phyloP scores from a whole-genome alignment of 1,140 invertebrate species.

The Oedothorax gibbosus region DNA sequence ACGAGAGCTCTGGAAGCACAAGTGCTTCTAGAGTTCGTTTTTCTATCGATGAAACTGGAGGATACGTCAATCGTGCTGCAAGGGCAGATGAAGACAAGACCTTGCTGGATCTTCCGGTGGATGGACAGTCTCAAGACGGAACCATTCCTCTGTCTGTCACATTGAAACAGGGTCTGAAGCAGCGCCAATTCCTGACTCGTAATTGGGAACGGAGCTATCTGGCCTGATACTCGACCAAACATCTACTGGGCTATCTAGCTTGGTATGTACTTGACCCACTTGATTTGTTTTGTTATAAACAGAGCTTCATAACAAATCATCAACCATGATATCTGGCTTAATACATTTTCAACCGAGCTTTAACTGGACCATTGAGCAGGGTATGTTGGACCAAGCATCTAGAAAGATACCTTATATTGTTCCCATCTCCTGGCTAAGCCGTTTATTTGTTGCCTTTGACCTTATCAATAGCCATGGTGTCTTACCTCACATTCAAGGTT shows the following conservation, averaged over 20 bases:
- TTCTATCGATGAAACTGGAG: constrained; percentile 76
- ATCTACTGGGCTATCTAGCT: neutral
- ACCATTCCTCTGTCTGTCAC: constrained; percentile 74
- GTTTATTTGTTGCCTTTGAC: no score
- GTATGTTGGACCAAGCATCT: no score
- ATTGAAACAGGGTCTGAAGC: constrained; percentile 25
- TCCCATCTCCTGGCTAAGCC: no score
- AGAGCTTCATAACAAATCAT: no score
- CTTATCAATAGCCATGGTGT: no score
- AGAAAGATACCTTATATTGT: no score
- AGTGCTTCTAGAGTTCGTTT: constrained; percentile 84
- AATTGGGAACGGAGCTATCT: constrained; percentile 42
- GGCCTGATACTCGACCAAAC: neutral
- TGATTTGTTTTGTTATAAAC: no score
- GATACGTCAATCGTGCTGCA: constrained; percentile 46
- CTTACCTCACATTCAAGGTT: no score
- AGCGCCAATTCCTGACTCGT: constrained; percentile 10
- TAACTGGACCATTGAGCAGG: no score
- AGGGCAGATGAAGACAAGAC: constrained; percentile 67
- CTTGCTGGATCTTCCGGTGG: constrained; percentile 74
- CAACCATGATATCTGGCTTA: no score
- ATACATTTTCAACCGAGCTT: no score
- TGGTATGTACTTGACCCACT: no score
- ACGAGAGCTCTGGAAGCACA: constrained; percentile 75
- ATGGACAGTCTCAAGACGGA: constrained; percentile 71